These are phyloP conservation scores for Zele albiditarsus DNA, from an alignment of 2,888 invertebrate species.

Conservation along the genomic window DNA sequence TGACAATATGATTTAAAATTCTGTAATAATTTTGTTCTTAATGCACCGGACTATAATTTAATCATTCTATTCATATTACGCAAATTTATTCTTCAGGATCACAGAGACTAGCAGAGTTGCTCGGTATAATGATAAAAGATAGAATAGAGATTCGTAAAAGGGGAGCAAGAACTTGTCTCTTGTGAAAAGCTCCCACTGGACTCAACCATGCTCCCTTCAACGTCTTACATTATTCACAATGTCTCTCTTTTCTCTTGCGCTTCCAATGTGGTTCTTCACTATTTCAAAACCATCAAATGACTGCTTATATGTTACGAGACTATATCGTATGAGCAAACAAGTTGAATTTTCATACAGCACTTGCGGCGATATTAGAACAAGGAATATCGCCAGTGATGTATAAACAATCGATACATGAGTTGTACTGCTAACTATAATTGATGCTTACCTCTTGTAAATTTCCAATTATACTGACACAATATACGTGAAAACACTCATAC, in stretches of 20 bases:
- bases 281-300: neutral
- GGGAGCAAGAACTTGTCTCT: neutral
- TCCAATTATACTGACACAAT: neutral
- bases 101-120: neutral
- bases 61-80: neutral
- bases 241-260: slow-evolving; percentile 7
- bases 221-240: slow-evolving; percentile 17
- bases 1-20: neutral
- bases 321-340: neutral
- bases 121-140: neutral
- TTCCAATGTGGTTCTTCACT: neutral
- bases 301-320: neutral
- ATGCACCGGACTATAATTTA: neutral
- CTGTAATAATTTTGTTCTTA: neutral
- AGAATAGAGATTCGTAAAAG: slow-evolving; percentile 2
- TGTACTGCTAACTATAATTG: neutral
- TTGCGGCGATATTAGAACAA: neutral
- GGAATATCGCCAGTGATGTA: neutral
- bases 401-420: neutral
- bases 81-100: neutral
- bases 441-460: slow-evolving; percentile 15
- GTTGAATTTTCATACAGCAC: neutral
- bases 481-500: neutral
- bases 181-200: slow-evolving; percentile 7
- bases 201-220: neutral